Conservation (phyloP, 2,888 invertebrate genomes). For the Hetaerina titia region DNA sequence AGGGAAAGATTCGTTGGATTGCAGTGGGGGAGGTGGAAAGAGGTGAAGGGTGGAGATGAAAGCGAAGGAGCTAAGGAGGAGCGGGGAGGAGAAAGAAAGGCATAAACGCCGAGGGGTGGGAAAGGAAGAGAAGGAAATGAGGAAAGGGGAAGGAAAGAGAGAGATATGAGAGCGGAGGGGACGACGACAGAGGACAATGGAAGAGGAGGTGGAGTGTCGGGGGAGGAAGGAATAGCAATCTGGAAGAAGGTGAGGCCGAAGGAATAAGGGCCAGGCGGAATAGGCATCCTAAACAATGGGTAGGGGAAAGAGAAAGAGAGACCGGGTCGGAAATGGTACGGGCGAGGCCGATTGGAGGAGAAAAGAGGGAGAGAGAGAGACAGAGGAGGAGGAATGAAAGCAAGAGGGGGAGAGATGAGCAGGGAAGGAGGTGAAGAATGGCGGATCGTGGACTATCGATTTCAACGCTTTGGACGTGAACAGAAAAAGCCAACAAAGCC, state of each 20-base stretch:
- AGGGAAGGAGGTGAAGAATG: not conserved
- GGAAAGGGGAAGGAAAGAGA: not conserved
- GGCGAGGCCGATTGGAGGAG: too few species aligned
- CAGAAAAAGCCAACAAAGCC: constrained; percentile 10
- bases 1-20: not conserved
- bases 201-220: not conserved
- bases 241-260: not conserved
- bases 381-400: not conserved
- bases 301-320: not conserved
- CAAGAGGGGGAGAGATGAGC: not conserved
- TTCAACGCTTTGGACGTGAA: not conserved
- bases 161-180: not conserved
- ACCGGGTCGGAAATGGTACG: not conserved
- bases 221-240: not conserved
- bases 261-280: not conserved
- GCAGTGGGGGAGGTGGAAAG: not conserved
- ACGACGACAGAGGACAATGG: not conserved
- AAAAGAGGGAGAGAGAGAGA: too few species aligned
- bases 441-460: not conserved
- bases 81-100: not conserved
- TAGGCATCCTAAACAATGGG: constrained; percentile 1
- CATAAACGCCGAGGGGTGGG: not conserved
- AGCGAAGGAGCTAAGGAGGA: not conserved
- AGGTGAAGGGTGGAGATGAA: not conserved
- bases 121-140: not conserved